phyloP scores from a whole-genome alignment of 2,888 invertebrate genomes.

The Harpagoxenus sublaevis region DNA sequence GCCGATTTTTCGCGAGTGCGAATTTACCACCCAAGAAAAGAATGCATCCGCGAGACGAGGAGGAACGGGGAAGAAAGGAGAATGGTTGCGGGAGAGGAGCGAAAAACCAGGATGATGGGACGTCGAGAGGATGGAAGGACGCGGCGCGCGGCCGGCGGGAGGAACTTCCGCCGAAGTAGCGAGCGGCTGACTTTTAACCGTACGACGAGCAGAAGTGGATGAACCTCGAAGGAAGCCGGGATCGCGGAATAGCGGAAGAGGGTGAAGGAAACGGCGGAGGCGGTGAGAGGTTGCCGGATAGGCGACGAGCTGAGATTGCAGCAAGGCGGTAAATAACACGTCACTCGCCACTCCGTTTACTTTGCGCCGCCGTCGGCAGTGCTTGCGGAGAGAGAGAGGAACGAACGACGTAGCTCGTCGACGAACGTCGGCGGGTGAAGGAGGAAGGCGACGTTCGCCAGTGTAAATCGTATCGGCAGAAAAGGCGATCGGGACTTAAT shows the following conservation, averaged over 20 bases:
- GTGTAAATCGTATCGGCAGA: conserved; percentile 32
- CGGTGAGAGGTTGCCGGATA: conserved; percentile 67
- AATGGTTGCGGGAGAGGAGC: not conserved
- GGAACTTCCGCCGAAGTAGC: conserved; percentile 70
- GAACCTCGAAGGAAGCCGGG: conserved; percentile 74
- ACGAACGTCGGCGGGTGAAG: conserved; percentile 18
- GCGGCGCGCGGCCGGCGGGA: conserved; percentile 37
- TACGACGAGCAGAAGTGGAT: conserved; percentile 77
- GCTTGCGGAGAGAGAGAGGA: conserved; percentile 39
- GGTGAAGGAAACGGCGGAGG: conserved; percentile 46
- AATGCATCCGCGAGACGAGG: conserved; percentile 31
- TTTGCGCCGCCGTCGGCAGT: conserved; percentile 73
- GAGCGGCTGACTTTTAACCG: conserved; percentile 77
- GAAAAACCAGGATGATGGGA: conserved; percentile 39
- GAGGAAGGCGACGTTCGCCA: conserved; percentile 23
- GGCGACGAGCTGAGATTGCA: conserved; percentile 81
- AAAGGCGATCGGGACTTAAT: conserved; percentile 61
- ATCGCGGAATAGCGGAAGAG: conserved; percentile 66
- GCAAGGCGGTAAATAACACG: conserved; percentile 83
- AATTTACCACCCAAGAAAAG: conserved; percentile 13
- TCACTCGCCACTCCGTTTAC: conserved; percentile 81
- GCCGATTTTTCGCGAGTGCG: conserved; percentile 41
- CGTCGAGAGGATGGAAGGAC: conserved; percentile 58
- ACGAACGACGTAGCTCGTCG: conserved; percentile 30
- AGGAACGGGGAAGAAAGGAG: not conserved